Evolutionary conservation across 2,888 invertebrate species (phyloP), one percentile per base, ranked within the genome.

Genomic region (Agonopterix alstromeriana): DNA sequence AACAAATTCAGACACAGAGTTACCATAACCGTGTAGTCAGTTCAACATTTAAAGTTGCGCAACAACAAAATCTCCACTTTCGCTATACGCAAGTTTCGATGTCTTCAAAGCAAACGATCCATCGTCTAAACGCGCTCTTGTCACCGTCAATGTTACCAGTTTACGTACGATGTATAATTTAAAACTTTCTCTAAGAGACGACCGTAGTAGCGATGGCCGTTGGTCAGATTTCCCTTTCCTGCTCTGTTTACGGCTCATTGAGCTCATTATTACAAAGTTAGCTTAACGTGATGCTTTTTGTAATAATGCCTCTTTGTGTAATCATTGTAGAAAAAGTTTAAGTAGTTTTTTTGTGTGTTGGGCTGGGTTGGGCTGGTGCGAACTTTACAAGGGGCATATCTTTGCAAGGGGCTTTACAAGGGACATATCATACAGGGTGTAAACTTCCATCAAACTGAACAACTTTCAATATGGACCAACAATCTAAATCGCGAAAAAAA

Each of bases 151-250:
- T 69, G 72, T 75, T 78, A 75, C 82, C 68, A 79, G 78, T 83
- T 83, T 75, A 79, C 76, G 67, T 71, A 70, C 75, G 67, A 69
- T 70, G 77, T 84, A 82, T 82, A 86, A 85, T 87, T 85, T 86
- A 72, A 77, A 80, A 87, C 87, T 87, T 87, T 87, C 86, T 78
- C 84, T 68, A 65, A 69, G 71, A 70, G 71, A 67, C 69, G 65
- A 66, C 70, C 64, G 65, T 61, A 51, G 54, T 57, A 47, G 55
- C 48, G 57, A 58, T 61, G 60, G 61, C 63, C 61, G 65, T 64
- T 61, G 67, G 63, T 66, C 65, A 70, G 76, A 76, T 82, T 84
- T 83, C 82, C 77, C 82, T 80, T 78, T 73, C 72, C 60, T 64
- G 63, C 57, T 62, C 60, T 56, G 56, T 66, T 68, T 61, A 70